phyloP scores from a whole-genome alignment of 2,797 vertebrate genomes.

The Scarus forsteni region DNA sequence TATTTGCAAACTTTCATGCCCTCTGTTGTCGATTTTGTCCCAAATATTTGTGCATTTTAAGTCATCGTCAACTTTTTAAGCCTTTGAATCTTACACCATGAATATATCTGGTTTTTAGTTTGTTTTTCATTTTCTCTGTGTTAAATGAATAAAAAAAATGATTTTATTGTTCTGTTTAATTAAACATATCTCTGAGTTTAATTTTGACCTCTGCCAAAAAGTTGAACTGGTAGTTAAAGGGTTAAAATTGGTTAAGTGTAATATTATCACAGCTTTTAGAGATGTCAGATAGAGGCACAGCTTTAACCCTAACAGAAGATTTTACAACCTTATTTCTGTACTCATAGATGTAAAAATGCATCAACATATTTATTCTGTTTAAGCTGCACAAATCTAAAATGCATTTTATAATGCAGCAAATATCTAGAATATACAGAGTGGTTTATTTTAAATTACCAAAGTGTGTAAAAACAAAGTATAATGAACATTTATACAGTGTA shows the following conservation, averaged over 20 bases:
- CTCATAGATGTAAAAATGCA: constrained; percentile 1
- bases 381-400: constrained; percentile 40
- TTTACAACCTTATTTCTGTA: constrained; percentile 27
- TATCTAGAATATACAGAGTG: constrained; percentile 43
- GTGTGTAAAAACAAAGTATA: constrained; percentile 44
- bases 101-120: too few species aligned
- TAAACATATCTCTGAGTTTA: too few species aligned
- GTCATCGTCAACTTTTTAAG: too few species aligned
- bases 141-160: too few species aligned
- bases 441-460: constrained; percentile 71
- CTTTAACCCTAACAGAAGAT: constrained; percentile 15
- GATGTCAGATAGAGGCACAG: not conserved
- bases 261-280: not conserved
- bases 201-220: too few species aligned
- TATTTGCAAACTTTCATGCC: too few species aligned
- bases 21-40: too few species aligned
- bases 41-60: too few species aligned
- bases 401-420: constrained; percentile 51
- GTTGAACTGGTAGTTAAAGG: too few species aligned
- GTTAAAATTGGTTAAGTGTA: not conserved
- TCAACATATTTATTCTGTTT: constrained; percentile 39
- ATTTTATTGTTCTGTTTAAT: too few species aligned
- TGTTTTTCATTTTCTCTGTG: too few species aligned
- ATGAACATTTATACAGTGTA: constrained; percentile 52
- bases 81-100: too few species aligned